Percentiles rank a stretch among this genome's conserved stretches.
Conservation (phyloP, 2,113 vertebrate genomes). For the Bubo blakistoni region DNA sequence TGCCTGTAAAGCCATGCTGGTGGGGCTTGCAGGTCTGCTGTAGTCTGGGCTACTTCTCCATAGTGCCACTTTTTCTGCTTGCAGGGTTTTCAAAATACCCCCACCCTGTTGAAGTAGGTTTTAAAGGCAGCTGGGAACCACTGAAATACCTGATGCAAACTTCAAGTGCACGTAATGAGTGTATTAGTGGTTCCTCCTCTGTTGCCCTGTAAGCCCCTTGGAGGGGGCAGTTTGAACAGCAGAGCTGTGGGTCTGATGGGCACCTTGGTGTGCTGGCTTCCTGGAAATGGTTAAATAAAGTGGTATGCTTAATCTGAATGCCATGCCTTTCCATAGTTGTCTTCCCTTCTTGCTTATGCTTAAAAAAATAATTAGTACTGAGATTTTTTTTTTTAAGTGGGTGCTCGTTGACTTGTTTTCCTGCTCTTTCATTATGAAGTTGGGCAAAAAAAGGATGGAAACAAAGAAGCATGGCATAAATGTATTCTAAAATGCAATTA, state of each 20-base stretch:
- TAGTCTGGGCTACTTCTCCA: neutral
- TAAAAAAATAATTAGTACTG: neutral
- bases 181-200: neutral
- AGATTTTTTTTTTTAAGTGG: neutral
- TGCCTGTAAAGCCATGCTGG: rapidly evolving
- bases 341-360: neutral
- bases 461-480: neutral
- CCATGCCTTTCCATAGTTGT: neutral
- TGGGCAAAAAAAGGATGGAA: neutral
- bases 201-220: neutral
- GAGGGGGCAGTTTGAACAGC: neutral
- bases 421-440: neutral
- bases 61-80: neutral
- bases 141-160: neutral
- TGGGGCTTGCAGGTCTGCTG: neutral
- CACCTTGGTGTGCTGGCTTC: neutral
- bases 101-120: neutral
- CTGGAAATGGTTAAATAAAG: neutral
- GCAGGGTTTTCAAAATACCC: neutral
- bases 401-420: neutral
- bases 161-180: neutral
- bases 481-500: neutral
- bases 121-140: neutral
- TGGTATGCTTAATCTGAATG: neutral
- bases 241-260: neutral